Conservation (phyloP, 2,888 invertebrate genomes). For the Metellina segmentata region DNA sequence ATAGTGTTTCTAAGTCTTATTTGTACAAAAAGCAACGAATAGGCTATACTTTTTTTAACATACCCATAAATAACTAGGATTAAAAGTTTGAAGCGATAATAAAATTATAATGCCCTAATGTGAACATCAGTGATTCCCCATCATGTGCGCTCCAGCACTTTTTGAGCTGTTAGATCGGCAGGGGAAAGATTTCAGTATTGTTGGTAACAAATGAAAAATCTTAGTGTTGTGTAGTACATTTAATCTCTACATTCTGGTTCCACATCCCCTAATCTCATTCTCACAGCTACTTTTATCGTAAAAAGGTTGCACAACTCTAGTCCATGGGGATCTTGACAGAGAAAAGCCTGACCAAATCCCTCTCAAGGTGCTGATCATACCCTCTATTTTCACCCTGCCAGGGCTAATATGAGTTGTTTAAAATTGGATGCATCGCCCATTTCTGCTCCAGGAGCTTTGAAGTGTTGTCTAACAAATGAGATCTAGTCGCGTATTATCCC, state of each 20-base stretch:
- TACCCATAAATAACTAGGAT: no score
- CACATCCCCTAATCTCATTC: background rate
- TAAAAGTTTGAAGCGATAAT: no score
- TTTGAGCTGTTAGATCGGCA: background rate
- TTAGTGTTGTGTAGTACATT: background rate
- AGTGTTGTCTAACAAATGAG: conserved; percentile 29
- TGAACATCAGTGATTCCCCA: no score
- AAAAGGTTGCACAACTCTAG: background rate
- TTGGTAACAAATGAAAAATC: background rate
- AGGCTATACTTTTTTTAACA: no score
- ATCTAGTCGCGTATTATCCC: conserved; percentile 41
- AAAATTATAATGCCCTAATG: no score
- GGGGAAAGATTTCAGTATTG: background rate
- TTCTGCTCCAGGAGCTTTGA: background rate
- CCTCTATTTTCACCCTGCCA: background rate
- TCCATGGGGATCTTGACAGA: background rate
- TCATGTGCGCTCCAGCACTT: background rate
- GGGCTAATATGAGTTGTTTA: background rate
- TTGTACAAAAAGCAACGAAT: no score
- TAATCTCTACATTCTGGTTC: background rate
- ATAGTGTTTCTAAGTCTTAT: no score
- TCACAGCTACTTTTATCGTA: background rate
- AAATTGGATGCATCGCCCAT: background rate
- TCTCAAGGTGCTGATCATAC: background rate
- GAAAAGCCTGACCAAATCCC: background rate